Evolutionary conservation across 2,888 invertebrate species (phyloP).

Genomic region (Diachrysia chrysitis): DNA sequence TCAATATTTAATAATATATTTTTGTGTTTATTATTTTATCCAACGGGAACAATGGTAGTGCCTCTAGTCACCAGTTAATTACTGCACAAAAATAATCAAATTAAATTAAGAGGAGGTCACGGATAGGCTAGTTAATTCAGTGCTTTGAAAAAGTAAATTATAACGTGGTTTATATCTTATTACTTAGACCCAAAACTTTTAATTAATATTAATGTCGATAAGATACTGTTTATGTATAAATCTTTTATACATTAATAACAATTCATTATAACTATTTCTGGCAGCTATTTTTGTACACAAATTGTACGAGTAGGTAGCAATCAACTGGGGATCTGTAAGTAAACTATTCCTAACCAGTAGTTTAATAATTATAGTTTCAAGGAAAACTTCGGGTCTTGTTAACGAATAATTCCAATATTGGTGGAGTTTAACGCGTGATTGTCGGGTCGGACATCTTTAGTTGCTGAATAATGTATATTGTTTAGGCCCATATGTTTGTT

Average conservation of each 20-base stretch:
- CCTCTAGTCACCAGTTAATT: too few species aligned
- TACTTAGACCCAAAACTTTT: too few species aligned
- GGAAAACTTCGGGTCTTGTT: conserved; percentile 48
- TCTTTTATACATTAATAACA: conserved; percentile 11
- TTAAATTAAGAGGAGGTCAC: too few species aligned
- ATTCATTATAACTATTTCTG: conserved; percentile 36
- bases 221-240: conserved; percentile 9
- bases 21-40: too few species aligned
- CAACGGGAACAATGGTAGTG: too few species aligned
- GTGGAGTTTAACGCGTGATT: conserved; percentile 59
- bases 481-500: conserved; percentile 77
- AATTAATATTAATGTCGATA: too few species aligned
- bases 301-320: conserved; percentile 3
- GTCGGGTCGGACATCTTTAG: conserved; percentile 69
- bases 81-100: too few species aligned
- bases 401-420: conserved; percentile 57
- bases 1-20: too few species aligned
- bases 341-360: conserved; percentile 47
- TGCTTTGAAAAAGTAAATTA: too few species aligned
- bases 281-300: conserved; percentile 43
- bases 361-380: conserved; percentile 57
- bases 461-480: conserved; percentile 78
- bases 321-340: conserved; percentile 17
- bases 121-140: too few species aligned
- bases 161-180: too few species aligned